A percentile compares a stretch with the other conserved stretches of the same genome.
Evolutionary conservation across 2,888 invertebrate species (phyloP).

Genomic region (Hetaerina titia): DNA sequence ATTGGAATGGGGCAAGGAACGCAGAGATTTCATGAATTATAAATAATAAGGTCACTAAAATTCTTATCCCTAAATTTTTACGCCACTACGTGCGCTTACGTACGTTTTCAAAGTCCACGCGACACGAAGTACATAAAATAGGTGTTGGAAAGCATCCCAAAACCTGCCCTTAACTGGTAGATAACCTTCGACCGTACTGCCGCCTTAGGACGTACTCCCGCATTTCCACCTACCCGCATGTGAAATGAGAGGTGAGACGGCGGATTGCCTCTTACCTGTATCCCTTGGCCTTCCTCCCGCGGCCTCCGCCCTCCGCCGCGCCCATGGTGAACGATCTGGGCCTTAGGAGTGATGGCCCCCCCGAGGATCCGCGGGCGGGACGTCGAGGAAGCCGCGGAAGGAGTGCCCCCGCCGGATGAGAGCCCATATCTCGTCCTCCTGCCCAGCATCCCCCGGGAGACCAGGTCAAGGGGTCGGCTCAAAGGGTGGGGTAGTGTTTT

Average conservation of each 20-base stretch:
- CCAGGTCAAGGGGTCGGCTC: too few relatives aligned
- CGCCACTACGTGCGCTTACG: too few relatives aligned
- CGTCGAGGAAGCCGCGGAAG: slow-evolving; percentile 36
- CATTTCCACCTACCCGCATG: not conserved
- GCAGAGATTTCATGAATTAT: too few relatives aligned
- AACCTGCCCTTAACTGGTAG: too few relatives aligned
- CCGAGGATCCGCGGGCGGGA: slow-evolving; percentile 36
- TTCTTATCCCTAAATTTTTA: too few relatives aligned
- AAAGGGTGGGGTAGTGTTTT: not conserved
- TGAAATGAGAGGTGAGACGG: not conserved
- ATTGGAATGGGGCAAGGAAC: too few relatives aligned
- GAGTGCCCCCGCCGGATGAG: slow-evolving; percentile 27
- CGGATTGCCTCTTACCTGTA: not conserved
- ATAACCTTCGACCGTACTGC: not conserved
- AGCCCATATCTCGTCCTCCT: slow-evolving; percentile 25
- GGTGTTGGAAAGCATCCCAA: too few relatives aligned
- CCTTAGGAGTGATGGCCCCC: slow-evolving; percentile 43
- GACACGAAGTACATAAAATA: too few relatives aligned
- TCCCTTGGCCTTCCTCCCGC: slow-evolving; percentile 42
- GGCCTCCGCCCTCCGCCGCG: not conserved
- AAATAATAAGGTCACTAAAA: too few relatives aligned
- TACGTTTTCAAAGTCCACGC: too few relatives aligned
- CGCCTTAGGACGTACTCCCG: not conserved
- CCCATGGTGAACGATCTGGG: slow-evolving; percentile 26
- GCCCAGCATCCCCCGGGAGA: slow-evolving; percentile 41